These are phyloP conservation scores for Hesperia comma DNA, from an alignment of 2,888 invertebrate species.

Conservation along the genomic window DNA sequence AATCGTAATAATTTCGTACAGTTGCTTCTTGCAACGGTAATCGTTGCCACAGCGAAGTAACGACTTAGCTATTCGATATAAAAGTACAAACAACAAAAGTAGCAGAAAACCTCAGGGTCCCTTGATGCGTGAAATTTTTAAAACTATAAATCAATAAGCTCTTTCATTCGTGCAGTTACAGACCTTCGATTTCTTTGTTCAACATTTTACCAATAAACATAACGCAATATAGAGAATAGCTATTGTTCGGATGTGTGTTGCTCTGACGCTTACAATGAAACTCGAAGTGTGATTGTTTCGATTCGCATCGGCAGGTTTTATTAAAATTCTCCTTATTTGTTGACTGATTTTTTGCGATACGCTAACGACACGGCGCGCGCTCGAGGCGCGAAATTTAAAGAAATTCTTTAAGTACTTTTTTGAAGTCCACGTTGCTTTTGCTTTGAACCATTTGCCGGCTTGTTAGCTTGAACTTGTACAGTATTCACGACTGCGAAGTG, in stretches of 20 bases:
- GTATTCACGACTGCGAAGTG: conserved; percentile 18
- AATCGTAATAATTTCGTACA: too few species aligned
- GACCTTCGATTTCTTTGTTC: conserved; percentile 35
- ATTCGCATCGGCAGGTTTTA: conserved; percentile 67
- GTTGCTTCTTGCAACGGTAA: background rate
- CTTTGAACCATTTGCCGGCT: conserved; percentile 35
- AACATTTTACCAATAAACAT: conserved; percentile 24
- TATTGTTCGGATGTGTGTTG: conserved; percentile 59
- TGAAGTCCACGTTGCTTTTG: conserved; percentile 31
- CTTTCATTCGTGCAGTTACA: conserved; percentile 16
- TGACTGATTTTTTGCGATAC: conserved; percentile 37
- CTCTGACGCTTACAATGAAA: conserved; percentile 64
- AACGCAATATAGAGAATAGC: conserved; percentile 35
- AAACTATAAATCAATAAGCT: conserved; percentile 30
- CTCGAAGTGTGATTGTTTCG: conserved; percentile 65
- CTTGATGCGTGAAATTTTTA: background rate
- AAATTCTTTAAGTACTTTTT: conserved; percentile 35
- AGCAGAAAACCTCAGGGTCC: background rate
- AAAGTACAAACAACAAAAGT: too few species aligned
- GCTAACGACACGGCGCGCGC: conserved; percentile 39
- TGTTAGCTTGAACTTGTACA: conserved; percentile 26
- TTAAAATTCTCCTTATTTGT: conserved; percentile 70
- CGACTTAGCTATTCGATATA: too few species aligned
- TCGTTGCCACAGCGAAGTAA: too few species aligned
- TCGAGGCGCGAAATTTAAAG: conserved; percentile 43